phyloP scores from a whole-genome alignment of 2,113 vertebrate genomes.

The Sturnus vulgaris region DNA sequence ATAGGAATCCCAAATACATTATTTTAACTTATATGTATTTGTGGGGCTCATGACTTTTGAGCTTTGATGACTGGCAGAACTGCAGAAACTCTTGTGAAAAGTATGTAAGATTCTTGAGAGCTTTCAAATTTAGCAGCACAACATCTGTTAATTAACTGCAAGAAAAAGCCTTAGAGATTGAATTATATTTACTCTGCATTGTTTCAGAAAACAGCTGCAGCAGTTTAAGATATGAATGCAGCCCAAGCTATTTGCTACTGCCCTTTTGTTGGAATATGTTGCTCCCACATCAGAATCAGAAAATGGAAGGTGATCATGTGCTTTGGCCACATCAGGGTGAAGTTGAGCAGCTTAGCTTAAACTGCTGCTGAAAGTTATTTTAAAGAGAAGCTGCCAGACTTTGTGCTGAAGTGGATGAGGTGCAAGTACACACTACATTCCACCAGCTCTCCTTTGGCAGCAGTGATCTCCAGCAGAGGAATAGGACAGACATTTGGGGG shows the following conservation, averaged over 20 bases:
- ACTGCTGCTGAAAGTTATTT: constrained; percentile 30
- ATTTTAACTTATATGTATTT: neutral
- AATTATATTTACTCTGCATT: neutral
- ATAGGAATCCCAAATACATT: neutral
- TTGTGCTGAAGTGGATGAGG: constrained; percentile 48
- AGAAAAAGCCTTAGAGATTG: neutral
- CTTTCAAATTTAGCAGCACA: neutral
- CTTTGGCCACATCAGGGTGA: constrained; percentile 46
- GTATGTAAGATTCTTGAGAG: neutral
- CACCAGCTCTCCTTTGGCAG: constrained; percentile 49
- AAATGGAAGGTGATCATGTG: constrained; percentile 40
- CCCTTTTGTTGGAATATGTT: constrained; percentile 28
- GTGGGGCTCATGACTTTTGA: neutral
- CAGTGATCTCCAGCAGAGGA: constrained; percentile 25
- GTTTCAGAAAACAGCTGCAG: neutral
- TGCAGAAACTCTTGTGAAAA: neutral
- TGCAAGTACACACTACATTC: constrained; percentile 21
- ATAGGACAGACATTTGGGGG: constrained; percentile 29
- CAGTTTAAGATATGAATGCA: neutral
- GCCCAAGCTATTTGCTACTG: neutral
- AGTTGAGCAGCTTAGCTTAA: constrained; percentile 10
- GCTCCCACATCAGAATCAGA: constrained; percentile 17
- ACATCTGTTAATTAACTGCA: neutral
- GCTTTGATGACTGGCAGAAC: neutral
- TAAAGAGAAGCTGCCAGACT: constrained; percentile 48